phyloP scores from a whole-genome alignment of 1,140 invertebrate genomes.

The Heliconius melpomene region DNA sequence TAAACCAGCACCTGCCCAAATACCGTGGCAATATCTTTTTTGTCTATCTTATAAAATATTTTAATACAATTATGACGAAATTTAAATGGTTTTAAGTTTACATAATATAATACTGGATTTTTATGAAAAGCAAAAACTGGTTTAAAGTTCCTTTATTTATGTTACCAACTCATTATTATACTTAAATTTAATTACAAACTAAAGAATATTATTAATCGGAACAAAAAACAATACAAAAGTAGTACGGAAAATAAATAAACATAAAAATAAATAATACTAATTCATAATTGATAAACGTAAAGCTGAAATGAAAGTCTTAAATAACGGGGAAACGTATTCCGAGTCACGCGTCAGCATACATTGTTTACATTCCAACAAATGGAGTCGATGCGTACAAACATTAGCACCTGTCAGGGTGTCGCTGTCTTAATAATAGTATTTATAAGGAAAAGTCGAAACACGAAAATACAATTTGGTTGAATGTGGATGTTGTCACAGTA shows the following conservation, averaged over 20 bases:
- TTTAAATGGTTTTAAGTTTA: too few species aligned
- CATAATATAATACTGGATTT: too few species aligned
- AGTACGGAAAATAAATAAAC: not conserved
- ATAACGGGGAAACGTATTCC: constrained; percentile 4
- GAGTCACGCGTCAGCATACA: constrained; percentile 18
- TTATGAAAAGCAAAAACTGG: too few species aligned
- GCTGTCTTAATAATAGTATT: constrained; percentile 79
- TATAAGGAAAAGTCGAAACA: constrained; percentile 80
- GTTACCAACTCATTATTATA: too few species aligned
- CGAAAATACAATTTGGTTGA: constrained; percentile 80
- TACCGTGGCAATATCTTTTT: not conserved
- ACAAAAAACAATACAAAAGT: not conserved
- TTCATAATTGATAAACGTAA: not conserved
- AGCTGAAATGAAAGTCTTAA: not conserved
- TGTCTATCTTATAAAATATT: not conserved
- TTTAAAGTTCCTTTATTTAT: too few species aligned
- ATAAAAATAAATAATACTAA: not conserved
- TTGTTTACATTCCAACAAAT: constrained; percentile 70
- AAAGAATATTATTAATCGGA: too few species aligned
- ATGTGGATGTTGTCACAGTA: constrained; percentile 75
- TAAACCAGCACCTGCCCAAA: not conserved
- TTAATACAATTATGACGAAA: too few species aligned
- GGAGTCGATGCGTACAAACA: constrained; percentile 70
- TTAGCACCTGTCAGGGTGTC: constrained; percentile 77
- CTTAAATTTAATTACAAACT: too few species aligned